A percentile compares a stretch with the other conserved stretches of the same genome.
Evolutionary conservation across 2,113 vertebrate species (phyloP).

Genomic region (Sinocyclocheilus anophthalmus): DNA sequence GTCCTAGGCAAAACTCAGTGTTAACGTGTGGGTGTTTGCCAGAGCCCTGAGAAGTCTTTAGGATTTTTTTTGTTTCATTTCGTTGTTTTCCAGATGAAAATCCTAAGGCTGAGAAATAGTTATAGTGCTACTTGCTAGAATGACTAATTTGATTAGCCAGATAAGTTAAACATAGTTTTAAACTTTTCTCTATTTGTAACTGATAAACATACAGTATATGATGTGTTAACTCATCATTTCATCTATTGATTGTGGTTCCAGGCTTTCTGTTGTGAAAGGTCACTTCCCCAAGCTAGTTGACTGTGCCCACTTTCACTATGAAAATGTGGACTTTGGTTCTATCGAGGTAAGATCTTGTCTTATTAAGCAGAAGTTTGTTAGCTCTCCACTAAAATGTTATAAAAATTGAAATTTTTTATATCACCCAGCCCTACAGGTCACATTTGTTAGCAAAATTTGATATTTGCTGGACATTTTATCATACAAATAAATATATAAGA

Average conservation of each 20-base stretch:
- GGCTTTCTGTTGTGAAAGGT: constrained; percentile 76
- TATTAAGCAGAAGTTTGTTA: not conserved
- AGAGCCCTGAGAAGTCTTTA: not conserved
- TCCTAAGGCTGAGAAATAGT: not conserved
- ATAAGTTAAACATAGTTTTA: not conserved
- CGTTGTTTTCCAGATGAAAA: not conserved
- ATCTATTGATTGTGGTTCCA: constrained; percentile 50
- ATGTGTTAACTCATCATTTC: not conserved
- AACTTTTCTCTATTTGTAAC: not conserved
- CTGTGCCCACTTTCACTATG: constrained; percentile 83
- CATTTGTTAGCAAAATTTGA: not conserved
- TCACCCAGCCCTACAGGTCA: not conserved
- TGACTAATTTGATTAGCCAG: not conserved
- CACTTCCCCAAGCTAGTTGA: constrained; percentile 81
- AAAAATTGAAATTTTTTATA: too few relatives aligned
- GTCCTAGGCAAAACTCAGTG: not conserved
- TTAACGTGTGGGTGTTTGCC: not conserved
- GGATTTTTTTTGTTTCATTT: not conserved
- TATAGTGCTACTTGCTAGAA: not conserved
- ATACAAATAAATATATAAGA: too few relatives aligned
- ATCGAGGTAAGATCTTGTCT: constrained; percentile 72
- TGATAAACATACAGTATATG: not conserved
- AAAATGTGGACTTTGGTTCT: constrained; percentile 78
- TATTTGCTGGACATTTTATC: not conserved
- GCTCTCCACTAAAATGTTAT: not conserved